These are phyloP conservation scores for Drosophila tripunctata DNA, from an alignment of 2,888 invertebrate genomes.

Conservation along the genomic window DNA sequence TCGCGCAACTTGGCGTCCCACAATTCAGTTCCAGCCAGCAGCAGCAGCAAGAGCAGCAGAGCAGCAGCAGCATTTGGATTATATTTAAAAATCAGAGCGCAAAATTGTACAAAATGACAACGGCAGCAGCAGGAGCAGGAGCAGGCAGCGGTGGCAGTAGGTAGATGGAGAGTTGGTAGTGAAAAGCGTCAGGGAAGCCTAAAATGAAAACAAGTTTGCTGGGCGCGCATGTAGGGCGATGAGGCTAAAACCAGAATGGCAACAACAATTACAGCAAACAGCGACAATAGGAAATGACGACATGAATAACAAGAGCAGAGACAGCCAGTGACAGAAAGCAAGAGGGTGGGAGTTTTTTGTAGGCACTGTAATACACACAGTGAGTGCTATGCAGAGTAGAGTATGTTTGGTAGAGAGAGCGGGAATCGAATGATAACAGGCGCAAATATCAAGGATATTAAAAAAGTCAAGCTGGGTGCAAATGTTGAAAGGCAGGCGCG, in stretches of 20 bases:
- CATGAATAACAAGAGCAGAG: slow-evolving; percentile 73
- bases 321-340: slow-evolving; percentile 22
- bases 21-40: slow-evolving; percentile 53
- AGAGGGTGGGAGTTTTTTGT: not conserved
- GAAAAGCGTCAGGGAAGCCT: slow-evolving; percentile 76
- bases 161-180: slow-evolving; percentile 32
- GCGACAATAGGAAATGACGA: slow-evolving; percentile 78
- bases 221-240: slow-evolving; percentile 71
- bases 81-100: slow-evolving; percentile 80
- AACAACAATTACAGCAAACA: slow-evolving; percentile 75
- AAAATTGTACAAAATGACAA: slow-evolving; percentile 79
- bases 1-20: slow-evolving; percentile 74
- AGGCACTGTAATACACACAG: too few relatives aligned
- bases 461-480: slow-evolving; percentile 79
- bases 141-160: not conserved
- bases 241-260: slow-evolving; percentile 73
- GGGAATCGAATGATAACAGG: slow-evolving; percentile 72
- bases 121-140: slow-evolving; percentile 34
- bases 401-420: not conserved
- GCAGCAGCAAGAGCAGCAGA: slow-evolving; percentile 12
- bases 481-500: slow-evolving; percentile 50
- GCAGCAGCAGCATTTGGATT: slow-evolving; percentile 58
- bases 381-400: too few relatives aligned
- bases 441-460: slow-evolving; percentile 77
- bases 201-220: slow-evolving; percentile 80